Conservation (phyloP, 2,797 vertebrate species). For the Microctenopoma steveboyesi region DNA sequence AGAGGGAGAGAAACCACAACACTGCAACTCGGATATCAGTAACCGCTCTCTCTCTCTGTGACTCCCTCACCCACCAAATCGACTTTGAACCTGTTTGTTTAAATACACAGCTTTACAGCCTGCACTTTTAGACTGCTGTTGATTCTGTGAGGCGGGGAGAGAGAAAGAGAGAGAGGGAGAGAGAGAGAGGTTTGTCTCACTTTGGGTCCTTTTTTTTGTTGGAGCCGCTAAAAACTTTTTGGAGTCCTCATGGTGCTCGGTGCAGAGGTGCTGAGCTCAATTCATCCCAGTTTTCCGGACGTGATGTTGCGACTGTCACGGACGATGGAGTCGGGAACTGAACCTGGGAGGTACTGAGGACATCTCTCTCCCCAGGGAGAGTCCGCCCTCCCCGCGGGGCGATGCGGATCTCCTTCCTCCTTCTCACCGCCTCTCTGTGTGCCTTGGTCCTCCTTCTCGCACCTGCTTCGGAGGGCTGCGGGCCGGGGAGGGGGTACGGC, state of each 20-base stretch:
- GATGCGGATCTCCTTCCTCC: constrained; percentile 87
- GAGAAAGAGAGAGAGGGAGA: constrained; percentile 61
- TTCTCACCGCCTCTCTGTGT: constrained; percentile 85
- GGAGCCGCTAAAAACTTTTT: constrained; percentile 45
- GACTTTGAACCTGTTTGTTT: constrained; percentile 89
- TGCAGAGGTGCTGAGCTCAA: constrained; percentile 63
- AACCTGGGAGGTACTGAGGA: constrained; percentile 79
- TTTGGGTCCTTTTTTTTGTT: constrained; percentile 24
- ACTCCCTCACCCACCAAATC: constrained; percentile 77
- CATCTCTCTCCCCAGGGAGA: constrained; percentile 77
- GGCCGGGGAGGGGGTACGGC: constrained; percentile 96
- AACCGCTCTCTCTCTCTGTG: constrained; percentile 57
- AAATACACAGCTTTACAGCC: constrained; percentile 85
- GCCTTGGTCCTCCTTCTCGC: constrained; percentile 87
- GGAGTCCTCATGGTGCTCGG: constrained; percentile 67
- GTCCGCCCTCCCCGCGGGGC: constrained; percentile 76
- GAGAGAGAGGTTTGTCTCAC: constrained; percentile 60
- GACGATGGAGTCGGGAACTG: constrained; percentile 83
- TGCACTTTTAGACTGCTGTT: constrained; percentile 64
- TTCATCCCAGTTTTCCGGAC: constrained; percentile 56
- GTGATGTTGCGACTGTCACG: constrained; percentile 80
- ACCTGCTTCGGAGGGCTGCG: constrained; percentile 91
- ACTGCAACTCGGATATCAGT: constrained; percentile 78
- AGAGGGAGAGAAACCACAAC: constrained; percentile 77
- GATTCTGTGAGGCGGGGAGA: constrained; percentile 67